A percentile compares a stretch with the other conserved stretches of the same genome.
Conservation (phyloP, 2,888 invertebrate species). For the Alloplasta piceator region DNA sequence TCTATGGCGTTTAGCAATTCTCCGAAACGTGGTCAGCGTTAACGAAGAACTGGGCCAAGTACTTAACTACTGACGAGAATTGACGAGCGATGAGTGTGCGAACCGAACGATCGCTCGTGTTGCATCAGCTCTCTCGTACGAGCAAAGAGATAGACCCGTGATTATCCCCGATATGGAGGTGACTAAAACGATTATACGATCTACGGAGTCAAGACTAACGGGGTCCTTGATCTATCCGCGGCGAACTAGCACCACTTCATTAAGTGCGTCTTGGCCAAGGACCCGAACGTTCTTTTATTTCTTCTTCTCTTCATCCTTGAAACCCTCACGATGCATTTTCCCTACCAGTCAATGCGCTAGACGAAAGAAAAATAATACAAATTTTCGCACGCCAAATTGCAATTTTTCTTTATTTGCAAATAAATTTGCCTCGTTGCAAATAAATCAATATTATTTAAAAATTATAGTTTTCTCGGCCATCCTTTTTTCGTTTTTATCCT, state of each 20-base stretch:
- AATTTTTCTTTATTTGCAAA: too few relatives aligned
- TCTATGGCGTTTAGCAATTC: constrained; percentile 72
- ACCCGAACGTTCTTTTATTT: constrained; percentile 13
- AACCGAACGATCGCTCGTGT: constrained; percentile 51
- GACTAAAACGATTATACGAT: constrained; percentile 56
- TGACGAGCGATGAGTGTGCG: constrained; percentile 77
- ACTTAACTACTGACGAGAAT: constrained; percentile 73
- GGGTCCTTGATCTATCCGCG: constrained; percentile 60
- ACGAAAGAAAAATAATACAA: neutral
- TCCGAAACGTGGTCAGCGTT: constrained; percentile 69
- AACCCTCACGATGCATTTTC: neutral
- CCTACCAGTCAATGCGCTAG: neutral
- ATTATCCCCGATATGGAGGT: constrained; percentile 68
- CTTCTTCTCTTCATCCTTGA: neutral
- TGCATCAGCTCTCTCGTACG: constrained; percentile 69
- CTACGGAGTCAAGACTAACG: constrained; percentile 38
- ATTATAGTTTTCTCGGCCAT: too few relatives aligned
- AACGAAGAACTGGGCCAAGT: constrained; percentile 81
- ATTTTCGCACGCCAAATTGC: neutral
- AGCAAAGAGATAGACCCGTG: constrained; percentile 48
- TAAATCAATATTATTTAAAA: too few relatives aligned
- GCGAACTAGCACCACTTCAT: constrained; percentile 40
- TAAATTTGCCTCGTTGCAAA: too few relatives aligned
- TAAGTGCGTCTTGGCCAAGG: constrained; percentile 54
- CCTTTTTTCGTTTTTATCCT: too few relatives aligned